Evolutionary conservation across 2,113 vertebrate species (phyloP), one percentile per base, ranked within the genome.

Genomic region (Menidia beryllina): DNA sequence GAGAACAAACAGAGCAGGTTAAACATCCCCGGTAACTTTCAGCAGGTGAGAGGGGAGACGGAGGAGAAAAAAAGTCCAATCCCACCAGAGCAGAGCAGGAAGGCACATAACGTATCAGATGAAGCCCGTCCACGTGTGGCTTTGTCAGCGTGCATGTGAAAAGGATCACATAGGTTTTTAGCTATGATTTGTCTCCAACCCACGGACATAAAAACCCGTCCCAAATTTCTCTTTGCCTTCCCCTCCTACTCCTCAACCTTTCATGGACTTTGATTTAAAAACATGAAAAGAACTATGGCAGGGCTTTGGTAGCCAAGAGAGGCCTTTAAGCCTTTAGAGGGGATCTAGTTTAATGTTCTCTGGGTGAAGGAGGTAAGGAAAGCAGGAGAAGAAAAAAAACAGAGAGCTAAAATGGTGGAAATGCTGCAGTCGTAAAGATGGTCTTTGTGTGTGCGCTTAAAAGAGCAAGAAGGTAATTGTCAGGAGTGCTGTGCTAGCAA

Each of bases 291-390:
- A 77, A 79, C 75, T 65, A 63, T 69, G 76, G 78, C 73, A 81
- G 80, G 58, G 82, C 78, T 85, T 84, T 76, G 82, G 83, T 60
- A 21, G 73, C 81, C 73, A 82, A 80, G 77, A 85, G 75, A 87
- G 79, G 77, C 79, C 83, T 88, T 83, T 81, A 83, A 86, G 79
- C 82, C 82, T 77, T 91, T 81, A 82, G 75, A 76, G 64, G 77
- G 75, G 79, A 87, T 89, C 82, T 77, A 73, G 83, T 88, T 89
- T 90, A 89, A 88, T 90, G 79, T 85, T 83, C 88, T 90, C 74
- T 56, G 71, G 75, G 63, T 82, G 72, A 88, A 86, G 63, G 73
- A 80, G 81, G 82, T 69, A 82, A 82, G 71, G 66, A 81, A 86
- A 81, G 58, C 50, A 84, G 19, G 5, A 50, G 14, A 30, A 64